Conservation (phyloP, 1,140 invertebrate genomes). For the Ceratoteleas bidentatus region DNA sequence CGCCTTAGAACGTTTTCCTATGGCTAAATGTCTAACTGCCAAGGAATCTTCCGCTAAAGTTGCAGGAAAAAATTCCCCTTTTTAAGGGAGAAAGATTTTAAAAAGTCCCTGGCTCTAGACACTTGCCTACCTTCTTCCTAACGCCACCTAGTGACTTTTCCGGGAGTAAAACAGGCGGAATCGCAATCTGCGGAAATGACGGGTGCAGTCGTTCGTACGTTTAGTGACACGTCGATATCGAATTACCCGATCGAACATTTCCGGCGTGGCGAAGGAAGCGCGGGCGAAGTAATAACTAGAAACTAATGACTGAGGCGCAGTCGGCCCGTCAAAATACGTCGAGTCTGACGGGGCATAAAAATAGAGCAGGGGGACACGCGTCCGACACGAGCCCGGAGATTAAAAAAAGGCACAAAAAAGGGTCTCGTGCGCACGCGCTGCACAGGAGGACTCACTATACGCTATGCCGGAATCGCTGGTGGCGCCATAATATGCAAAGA, state of each 20-base stretch:
- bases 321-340: slow-evolving; percentile 43
- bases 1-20: too few relatives aligned
- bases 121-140: background rate
- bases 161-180: background rate
- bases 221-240: slow-evolving; percentile 5
- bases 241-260: slow-evolving; percentile 10
- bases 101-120: too few relatives aligned
- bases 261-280: slow-evolving; percentile 18
- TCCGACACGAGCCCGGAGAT: slow-evolving; percentile 54
- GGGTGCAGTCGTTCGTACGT: background rate
- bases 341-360: slow-evolving; percentile 48
- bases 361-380: slow-evolving; percentile 53
- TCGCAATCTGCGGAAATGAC: background rate
- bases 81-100: too few relatives aligned
- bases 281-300: slow-evolving; percentile 41
- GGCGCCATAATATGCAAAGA: too few relatives aligned
- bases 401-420: slow-evolving; percentile 49
- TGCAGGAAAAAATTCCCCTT: too few relatives aligned
- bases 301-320: slow-evolving; percentile 45
- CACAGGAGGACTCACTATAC: too few relatives aligned
- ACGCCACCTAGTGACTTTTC: background rate
- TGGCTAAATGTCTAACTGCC: too few relatives aligned
- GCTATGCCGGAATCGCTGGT: too few relatives aligned
- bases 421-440: slow-evolving; percentile 4
- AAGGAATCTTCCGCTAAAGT: too few relatives aligned